Base-by-base conservation (phyloP, 2,888 invertebrate species). In the Athalia rosae region DNA sequence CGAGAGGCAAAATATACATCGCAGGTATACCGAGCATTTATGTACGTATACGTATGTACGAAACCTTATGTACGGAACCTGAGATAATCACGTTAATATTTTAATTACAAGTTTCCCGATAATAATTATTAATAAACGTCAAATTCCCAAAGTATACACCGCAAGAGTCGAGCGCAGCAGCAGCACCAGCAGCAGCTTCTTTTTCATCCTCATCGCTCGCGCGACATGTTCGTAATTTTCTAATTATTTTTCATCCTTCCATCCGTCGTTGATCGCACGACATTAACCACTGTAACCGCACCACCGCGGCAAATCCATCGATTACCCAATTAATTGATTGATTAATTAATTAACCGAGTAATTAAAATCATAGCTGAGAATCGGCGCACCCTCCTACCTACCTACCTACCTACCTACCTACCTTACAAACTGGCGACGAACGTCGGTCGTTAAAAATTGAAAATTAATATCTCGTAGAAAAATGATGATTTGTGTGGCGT, bases 41-140 rank as follows among this genome's bases (percentile, higher is more conserved):
- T 28, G 28, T 28, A 28, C n/a, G n/a, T n/a, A n/a, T n/a, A n/a
- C 28, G 28, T 28, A 28, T 28, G 28, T 28, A 28, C 28, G 2
- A 28, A 28, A 28, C 28, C 0, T 28, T 28, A 9, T 43, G 58
- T 64, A 45, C 4, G 64, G 28, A 7, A 47, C n/a, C n/a, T 28
- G 28, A 28, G 28, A 28, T 28, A 66, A 15, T 7, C 58, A 45
- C 45, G 43, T 71, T 56, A 56, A 67, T 48, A 67, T 67, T 71
- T 71, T 71, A 71, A 71, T 71, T 71, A 56, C 45, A 58, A 45
- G 13, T 71, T 58, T 71, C 45, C 56, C 71, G 58, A 58, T 71
- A 11, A 41, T 71, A 71, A 71, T 71, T 58, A 67, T 15, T 50
- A 67, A 13, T 43, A 63, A 43, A 61, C 43, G 41, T 4, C 43